Percentiles rank a stretch among this genome's conserved stretches.
Evolutionary conservation across 2,888 invertebrate genomes (phyloP).

Genomic region (Cryptocheilus praepositus): DNA sequence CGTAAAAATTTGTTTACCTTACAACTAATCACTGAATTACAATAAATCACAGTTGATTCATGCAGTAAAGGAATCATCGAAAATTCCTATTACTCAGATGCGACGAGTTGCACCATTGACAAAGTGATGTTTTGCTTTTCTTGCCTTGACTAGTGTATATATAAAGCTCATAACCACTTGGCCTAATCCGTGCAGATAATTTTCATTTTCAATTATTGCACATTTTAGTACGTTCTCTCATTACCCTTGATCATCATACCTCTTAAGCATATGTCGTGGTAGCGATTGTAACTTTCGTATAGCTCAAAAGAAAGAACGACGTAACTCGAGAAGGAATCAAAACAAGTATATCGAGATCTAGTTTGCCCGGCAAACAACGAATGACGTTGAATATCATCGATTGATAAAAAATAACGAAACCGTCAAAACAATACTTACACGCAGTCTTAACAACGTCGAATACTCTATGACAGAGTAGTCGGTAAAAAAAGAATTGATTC

Average conservation of each 20-base stretch:
- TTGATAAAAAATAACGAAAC: background rate
- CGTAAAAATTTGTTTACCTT: conserved; percentile 52
- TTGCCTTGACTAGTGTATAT: conserved; percentile 64
- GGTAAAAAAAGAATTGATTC: no score
- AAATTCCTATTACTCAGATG: conserved; percentile 62
- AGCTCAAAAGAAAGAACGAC: conserved; percentile 39
- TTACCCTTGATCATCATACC: conserved; percentile 45
- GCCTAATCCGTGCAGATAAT: conserved; percentile 54
- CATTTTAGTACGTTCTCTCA: conserved; percentile 35
- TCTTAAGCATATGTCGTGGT: conserved; percentile 32
- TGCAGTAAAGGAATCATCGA: conserved; percentile 51
- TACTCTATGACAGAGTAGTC: no score
- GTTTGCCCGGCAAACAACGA: no score
- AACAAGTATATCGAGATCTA: background rate
- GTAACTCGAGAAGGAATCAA: background rate
- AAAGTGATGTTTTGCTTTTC: conserved; percentile 60
- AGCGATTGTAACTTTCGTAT: conserved; percentile 35
- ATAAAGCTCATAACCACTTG: conserved; percentile 64
- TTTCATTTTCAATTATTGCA: conserved; percentile 52
- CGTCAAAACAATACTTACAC: conserved; percentile 2
- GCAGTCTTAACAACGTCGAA: no score
- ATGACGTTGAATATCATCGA: background rate
- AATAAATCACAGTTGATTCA: conserved; percentile 63
- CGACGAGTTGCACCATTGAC: conserved; percentile 61
- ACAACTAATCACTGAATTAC: conserved; percentile 59